Conservation (phyloP, 2,888 invertebrate genomes). For the Pyrrhia umbra region DNA sequence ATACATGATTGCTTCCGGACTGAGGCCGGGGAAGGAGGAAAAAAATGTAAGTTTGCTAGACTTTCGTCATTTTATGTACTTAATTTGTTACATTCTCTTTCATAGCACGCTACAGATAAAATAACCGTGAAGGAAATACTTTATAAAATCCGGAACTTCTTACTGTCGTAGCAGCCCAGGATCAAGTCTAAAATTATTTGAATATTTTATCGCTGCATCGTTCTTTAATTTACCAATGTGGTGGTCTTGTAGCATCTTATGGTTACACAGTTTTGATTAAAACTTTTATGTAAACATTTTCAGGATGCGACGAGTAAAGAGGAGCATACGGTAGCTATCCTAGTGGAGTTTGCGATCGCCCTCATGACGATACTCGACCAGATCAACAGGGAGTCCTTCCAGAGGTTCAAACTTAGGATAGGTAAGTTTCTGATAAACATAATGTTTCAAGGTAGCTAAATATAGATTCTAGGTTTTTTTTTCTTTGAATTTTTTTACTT, state of each 20-base stretch:
- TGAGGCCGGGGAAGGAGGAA: slow-evolving; percentile 96
- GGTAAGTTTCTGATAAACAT: slow-evolving; percentile 89
- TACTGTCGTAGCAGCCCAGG: too few species aligned
- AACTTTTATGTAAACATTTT: slow-evolving; percentile 53
- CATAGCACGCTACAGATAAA: too few species aligned
- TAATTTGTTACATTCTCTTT: neutral
- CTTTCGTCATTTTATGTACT: neutral
- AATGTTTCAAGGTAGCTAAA: neutral
- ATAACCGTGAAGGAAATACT: too few species aligned
- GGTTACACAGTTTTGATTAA: too few species aligned
- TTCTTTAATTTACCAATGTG: too few species aligned
- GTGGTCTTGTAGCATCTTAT: too few species aligned
- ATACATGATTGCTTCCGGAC: slow-evolving; percentile 99
- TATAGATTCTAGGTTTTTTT: too few species aligned
- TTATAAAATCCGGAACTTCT: too few species aligned
- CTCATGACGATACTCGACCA: slow-evolving; percentile 98
- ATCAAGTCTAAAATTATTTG: too few species aligned
- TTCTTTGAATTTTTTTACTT: too few species aligned
- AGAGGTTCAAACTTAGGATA: slow-evolving; percentile 98
- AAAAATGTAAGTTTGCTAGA: slow-evolving; percentile 91
- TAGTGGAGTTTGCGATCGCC: slow-evolving; percentile 98
- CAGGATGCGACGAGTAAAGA: slow-evolving; percentile 94
- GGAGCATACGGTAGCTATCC: slow-evolving; percentile 96
- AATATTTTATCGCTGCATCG: too few species aligned
- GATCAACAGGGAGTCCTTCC: slow-evolving; percentile 99